Base-by-base conservation (phyloP, 2,797 vertebrate species). In the Telmatherina bonti region DNA sequence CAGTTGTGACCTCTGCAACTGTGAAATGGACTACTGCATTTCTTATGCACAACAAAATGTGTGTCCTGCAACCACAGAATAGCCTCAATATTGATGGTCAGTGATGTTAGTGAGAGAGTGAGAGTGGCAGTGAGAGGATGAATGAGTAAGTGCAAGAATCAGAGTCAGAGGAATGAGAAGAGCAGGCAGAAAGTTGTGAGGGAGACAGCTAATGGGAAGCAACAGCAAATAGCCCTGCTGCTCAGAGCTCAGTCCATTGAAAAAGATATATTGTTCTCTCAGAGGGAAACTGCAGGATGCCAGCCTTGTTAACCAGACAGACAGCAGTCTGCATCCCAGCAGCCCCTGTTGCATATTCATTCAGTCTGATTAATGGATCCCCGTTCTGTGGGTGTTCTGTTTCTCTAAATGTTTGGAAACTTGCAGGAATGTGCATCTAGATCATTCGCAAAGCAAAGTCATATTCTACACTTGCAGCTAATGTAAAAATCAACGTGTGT, bases 311-410 rank as follows among this genome's bases (percentile, higher is more conserved):
- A 87, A 74, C 65, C 81, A 86, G 71, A 79, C 85, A 85, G 76
- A 72, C 83, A 79, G 82, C 79, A 63, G 79, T 79, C 87, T 76
- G 59, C 71, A 66, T 85, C 82, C 54, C 81, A 85, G 82, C 78
- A 66, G 70, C 71, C 72, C 75, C 78, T 73, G 76, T 65, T 90
- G 80, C 87, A 92, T 88, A 91, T 88, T 90, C 83, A 92, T 88
- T 76, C 77, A 72, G 63, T 73, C 74, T 87, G 85, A 92, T 90
- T 90, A 85, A 91, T 81, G 72, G 76, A 69, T 77, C 68, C 59
- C 12, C 41, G 77, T 77, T 82, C 86, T 72, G 77, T 59, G 76
- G 73, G 63, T 77, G 85, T 81, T 72, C 68, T 33, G 61, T 77
- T 77, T 77, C 76, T 66, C 62, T 75, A 78, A 72, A 74, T 67